Percentiles rank a stretch among this genome's conserved stretches.
phyloP scores from a whole-genome alignment of 2,888 invertebrate species.

The Crepidodera aurea region DNA sequence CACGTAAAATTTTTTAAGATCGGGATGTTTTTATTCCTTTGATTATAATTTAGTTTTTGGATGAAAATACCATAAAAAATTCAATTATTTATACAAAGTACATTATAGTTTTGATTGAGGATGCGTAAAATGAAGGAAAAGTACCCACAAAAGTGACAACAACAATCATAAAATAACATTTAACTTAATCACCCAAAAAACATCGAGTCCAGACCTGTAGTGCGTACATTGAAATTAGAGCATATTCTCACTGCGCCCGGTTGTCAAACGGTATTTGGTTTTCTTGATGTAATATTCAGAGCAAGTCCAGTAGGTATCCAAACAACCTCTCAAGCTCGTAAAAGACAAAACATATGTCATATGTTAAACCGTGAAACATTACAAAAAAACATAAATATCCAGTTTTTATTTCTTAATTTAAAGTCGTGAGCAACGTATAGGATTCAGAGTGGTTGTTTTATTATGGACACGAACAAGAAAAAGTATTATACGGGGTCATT shows the following conservation, averaged over 20 bases:
- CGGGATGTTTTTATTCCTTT: too few species aligned
- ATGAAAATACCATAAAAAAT: too few species aligned
- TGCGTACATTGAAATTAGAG: neutral
- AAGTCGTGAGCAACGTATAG: neutral
- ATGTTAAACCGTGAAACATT: neutral
- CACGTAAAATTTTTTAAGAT: too few species aligned
- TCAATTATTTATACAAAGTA: too few species aligned
- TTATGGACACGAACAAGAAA: too few species aligned
- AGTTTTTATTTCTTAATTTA: slow-evolving; percentile 1
- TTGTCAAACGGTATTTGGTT: slow-evolving; percentile 1
- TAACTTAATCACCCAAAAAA: too few species aligned
- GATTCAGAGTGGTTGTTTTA: neutral
- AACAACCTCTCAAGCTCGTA: neutral
- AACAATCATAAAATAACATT: too few species aligned
- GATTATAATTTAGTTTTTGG: too few species aligned
- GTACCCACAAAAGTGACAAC: too few species aligned
- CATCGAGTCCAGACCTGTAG: neutral
- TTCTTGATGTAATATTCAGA: neutral
- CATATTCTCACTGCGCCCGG: neutral
- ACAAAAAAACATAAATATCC: neutral
- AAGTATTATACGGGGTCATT: too few species aligned
- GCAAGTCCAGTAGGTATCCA: neutral
- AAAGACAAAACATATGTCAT: neutral
- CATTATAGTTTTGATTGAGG: too few species aligned
- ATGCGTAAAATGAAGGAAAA: too few species aligned